A percentile compares a stretch with the other conserved stretches of the same genome.
Conservation (phyloP, 2,888 invertebrate species). For the Argynnis bischoffii region DNA sequence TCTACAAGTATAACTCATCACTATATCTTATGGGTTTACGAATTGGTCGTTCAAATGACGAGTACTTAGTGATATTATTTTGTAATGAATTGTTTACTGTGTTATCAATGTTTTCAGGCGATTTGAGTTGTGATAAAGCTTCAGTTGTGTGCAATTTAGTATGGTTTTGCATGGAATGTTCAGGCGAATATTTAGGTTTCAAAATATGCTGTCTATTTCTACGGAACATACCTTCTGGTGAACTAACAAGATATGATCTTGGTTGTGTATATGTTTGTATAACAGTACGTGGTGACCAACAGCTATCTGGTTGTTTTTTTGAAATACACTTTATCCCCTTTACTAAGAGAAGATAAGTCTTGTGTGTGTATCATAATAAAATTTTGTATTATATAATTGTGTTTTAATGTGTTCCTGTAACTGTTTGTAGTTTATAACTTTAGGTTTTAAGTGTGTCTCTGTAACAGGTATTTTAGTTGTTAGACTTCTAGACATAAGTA, state of each 20-base stretch:
- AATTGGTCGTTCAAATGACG: too few relatives aligned
- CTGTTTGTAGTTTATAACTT: not conserved
- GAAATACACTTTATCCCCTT: slow-evolving; percentile 15
- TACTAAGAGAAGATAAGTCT: slow-evolving; percentile 9
- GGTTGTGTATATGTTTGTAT: slow-evolving; percentile 4
- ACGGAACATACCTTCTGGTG: slow-evolving; percentile 15
- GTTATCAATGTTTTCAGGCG: too few relatives aligned
- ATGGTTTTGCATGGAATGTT: too few relatives aligned
- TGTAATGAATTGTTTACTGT: too few relatives aligned
- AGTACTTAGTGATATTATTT: too few relatives aligned
- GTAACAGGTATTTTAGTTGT: slow-evolving; percentile 13
- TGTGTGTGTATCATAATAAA: slow-evolving; percentile 20
- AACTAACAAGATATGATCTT: slow-evolving; percentile 5
- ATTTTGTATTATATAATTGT: slow-evolving; percentile 2
- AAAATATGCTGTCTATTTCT: slow-evolving; percentile 11
- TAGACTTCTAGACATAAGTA: slow-evolving; percentile 12
- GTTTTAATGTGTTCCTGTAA: slow-evolving; percentile 5
- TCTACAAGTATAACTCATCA: too few relatives aligned
- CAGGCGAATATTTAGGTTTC: not conserved
- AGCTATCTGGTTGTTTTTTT: slow-evolving; percentile 15
- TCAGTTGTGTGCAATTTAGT: too few relatives aligned
- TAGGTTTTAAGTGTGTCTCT: slow-evolving; percentile 1
- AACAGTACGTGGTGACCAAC: slow-evolving; percentile 9
- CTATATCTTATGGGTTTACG: too few relatives aligned
- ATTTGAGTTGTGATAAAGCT: too few relatives aligned